These are phyloP conservation scores for Scaptomyza caliginosa DNA, from an alignment of 2,888 invertebrate species.

Conservation along the genomic window DNA sequence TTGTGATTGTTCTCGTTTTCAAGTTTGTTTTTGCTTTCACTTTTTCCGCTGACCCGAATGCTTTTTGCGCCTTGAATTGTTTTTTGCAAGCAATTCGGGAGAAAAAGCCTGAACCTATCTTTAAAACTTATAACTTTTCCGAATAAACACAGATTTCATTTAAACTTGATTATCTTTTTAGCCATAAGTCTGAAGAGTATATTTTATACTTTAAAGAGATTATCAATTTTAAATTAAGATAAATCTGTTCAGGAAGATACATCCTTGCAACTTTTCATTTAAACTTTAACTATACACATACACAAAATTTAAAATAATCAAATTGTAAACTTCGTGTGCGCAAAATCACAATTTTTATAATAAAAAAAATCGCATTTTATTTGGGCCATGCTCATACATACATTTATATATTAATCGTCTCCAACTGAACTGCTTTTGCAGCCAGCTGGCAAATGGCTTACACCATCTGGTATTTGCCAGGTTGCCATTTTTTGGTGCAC, in stretches of 20 bases:
- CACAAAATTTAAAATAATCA: too few relatives aligned
- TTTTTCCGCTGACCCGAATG: conserved; percentile 35
- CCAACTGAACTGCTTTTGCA: conserved; percentile 21
- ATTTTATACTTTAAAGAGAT: too few relatives aligned
- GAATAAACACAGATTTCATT: too few relatives aligned
- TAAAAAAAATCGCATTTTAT: conserved; percentile 3
- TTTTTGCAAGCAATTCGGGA: conserved; percentile 10
- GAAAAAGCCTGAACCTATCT: background rate
- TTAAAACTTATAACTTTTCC: too few relatives aligned
- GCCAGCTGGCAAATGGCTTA: conserved; percentile 50
- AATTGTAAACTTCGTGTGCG: too few relatives aligned
- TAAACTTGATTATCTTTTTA: too few relatives aligned
- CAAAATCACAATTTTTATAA: too few relatives aligned
- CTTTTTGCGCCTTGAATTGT: conserved; percentile 48
- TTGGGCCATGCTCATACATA: conserved; percentile 22
- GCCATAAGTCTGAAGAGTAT: too few relatives aligned
- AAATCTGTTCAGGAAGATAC: too few relatives aligned
- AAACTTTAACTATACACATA: too few relatives aligned
- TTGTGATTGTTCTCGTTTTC: conserved; percentile 21
- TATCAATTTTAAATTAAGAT: too few relatives aligned
- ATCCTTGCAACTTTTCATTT: too few relatives aligned
- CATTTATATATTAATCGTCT: conserved; percentile 50
- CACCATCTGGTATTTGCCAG: conserved; percentile 33
- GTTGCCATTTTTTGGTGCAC: background rate
- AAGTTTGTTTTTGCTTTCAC: conserved; percentile 43